A percentile compares a stretch with the other conserved stretches of the same genome.
These are phyloP conservation scores for Chaetogeoica ovagalla DNA, from an alignment of 2,888 invertebrate species.

Conservation along the genomic window DNA sequence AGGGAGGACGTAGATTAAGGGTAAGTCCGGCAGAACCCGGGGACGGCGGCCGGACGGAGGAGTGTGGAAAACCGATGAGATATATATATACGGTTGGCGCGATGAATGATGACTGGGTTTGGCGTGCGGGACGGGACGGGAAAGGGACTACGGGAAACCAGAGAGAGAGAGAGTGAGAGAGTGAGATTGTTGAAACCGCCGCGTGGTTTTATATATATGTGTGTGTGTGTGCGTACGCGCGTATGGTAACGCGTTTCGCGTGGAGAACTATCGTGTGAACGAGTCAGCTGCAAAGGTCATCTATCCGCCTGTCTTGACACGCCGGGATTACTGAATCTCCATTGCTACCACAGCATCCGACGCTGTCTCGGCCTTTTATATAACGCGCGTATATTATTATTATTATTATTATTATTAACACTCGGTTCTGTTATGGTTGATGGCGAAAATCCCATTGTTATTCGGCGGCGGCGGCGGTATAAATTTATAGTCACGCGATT, in stretches of 20 bases:
- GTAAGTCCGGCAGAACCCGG: slow-evolving; percentile 30
- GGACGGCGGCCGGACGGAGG: background rate
- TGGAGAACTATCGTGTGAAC: slow-evolving; percentile 52
- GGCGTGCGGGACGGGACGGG: background rate
- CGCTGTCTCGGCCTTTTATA: slow-evolving; percentile 32
- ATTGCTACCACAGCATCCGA: slow-evolving; percentile 20
- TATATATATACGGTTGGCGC: background rate
- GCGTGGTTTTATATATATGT: background rate
- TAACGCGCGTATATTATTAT: background rate
- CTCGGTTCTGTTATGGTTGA: background rate
- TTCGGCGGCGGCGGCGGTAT: background rate
- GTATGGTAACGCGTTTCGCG: slow-evolving; percentile 45
- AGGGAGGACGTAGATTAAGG: slow-evolving; percentile 35
- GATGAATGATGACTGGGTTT: slow-evolving; percentile 43
- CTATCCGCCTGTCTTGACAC: slow-evolving; percentile 52
- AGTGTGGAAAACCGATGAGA: background rate
- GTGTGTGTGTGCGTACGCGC: background rate
- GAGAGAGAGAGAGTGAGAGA: slow-evolving; percentile 1
- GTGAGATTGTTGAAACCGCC: slow-evolving; percentile 7
- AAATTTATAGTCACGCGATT: background rate
- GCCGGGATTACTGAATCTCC: slow-evolving; percentile 53
- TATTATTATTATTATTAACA: slow-evolving; percentile 4
- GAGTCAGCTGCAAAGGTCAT: slow-evolving; percentile 52
- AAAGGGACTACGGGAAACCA: background rate
- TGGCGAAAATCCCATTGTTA: slow-evolving; percentile 50